These are phyloP conservation scores for Acholoe squamosa DNA, from an alignment of 2,888 invertebrate genomes.

Conservation along the genomic window DNA sequence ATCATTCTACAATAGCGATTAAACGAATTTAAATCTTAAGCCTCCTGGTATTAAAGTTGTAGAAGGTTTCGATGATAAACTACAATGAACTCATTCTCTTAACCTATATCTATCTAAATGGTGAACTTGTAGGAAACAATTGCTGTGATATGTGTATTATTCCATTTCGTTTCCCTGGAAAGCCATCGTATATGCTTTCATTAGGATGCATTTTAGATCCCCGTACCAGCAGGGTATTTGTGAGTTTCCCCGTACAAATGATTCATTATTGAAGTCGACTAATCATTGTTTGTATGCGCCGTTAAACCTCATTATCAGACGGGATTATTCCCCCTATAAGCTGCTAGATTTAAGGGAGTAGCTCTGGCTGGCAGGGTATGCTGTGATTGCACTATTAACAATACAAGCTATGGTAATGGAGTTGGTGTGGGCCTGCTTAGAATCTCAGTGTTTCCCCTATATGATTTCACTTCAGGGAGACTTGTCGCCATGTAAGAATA, in stretches of 20 bases:
- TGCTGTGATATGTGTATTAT: no score
- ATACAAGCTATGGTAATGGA: neutral
- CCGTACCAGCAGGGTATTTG: neutral
- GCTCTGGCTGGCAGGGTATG: neutral
- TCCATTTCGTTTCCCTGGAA: no score
- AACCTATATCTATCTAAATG: no score
- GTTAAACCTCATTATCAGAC: neutral
- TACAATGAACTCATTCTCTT: no score
- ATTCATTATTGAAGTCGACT: neutral
- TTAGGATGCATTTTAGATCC: no score
- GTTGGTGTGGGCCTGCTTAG: neutral
- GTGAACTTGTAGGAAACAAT: no score
- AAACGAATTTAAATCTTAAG: no score
- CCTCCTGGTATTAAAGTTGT: no score
- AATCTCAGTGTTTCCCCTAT: neutral
- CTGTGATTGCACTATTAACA: slow-evolving; percentile 10
- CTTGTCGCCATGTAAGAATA: neutral
- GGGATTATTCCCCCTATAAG: neutral
- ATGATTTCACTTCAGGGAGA: neutral
- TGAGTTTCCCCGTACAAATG: neutral
- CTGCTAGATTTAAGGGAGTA: neutral
- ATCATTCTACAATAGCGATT: no score
- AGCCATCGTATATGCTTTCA: no score
- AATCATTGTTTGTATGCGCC: neutral
- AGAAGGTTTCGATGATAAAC: no score